phyloP scores from a whole-genome alignment of 2,113 vertebrate species.

The Corapipo altera region DNA sequence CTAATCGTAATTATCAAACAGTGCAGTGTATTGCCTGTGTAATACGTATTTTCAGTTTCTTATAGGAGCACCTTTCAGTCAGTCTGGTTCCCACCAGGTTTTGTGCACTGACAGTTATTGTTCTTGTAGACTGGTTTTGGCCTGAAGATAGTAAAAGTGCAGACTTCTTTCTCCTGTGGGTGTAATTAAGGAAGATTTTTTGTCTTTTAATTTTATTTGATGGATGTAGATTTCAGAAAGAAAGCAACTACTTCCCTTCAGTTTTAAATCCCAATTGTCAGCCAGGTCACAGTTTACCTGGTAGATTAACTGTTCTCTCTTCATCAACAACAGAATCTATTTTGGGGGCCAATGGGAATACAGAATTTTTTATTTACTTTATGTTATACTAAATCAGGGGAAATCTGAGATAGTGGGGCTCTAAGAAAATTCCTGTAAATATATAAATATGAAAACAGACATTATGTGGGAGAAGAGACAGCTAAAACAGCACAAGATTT shows the following conservation, averaged over 20 bases:
- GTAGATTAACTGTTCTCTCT: neutral
- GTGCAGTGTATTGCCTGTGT: neutral
- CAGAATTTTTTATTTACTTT: neutral
- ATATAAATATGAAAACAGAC: neutral
- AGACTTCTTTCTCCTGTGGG: neutral
- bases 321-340: neutral
- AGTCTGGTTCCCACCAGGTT: neutral
- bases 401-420: neutral
- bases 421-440: neutral
- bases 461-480: neutral
- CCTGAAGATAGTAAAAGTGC: neutral
- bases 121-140: neutral
- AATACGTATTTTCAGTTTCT: neutral
- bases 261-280: neutral
- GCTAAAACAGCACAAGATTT: neutral
- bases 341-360: neutral
- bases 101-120: neutral
- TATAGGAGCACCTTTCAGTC: neutral
- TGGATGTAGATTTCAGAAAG: neutral
- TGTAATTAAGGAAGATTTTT: neutral
- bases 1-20: neutral
- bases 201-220: neutral
- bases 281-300: neutral
- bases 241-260: neutral
- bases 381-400: neutral